Percentiles rank a stretch among this genome's conserved stretches.
These are phyloP conservation scores for Caenorhabditis sp. DNA, from an alignment of 2,888 invertebrate species.

Conservation along the genomic window DNA sequence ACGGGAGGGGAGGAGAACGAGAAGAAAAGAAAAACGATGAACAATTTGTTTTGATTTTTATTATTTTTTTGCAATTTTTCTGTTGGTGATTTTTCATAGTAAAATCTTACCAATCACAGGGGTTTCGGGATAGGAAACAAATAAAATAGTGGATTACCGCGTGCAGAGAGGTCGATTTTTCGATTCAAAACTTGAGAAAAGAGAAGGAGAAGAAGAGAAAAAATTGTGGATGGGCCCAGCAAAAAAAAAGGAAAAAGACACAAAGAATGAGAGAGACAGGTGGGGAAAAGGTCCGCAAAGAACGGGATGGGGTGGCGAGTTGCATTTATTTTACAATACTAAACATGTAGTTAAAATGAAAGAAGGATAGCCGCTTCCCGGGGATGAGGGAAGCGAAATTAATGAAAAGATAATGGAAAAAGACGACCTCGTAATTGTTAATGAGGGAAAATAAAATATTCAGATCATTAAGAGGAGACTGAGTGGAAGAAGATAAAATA, in stretches of 20 bases:
- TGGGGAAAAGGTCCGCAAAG: not conserved
- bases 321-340: conserved; percentile 55
- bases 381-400: conserved; percentile 1
- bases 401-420: conserved; percentile 16
- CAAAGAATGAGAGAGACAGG: not conserved
- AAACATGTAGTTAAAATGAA: conserved; percentile 41
- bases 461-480: conserved; percentile 65
- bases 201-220: conserved; percentile 7
- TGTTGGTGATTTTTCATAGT: conserved; percentile 6
- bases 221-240: not conserved
- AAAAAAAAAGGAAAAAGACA: not conserved
- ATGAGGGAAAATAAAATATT: conserved; percentile 55
- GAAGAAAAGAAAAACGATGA: not conserved
- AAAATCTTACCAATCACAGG: conserved; percentile 18
- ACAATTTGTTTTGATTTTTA: conserved; percentile 8
- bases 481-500: conserved; percentile 53
- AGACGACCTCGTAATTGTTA: conserved; percentile 66
- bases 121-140: conserved; percentile 26
- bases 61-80: conserved; percentile 13
- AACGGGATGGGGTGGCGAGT: conserved; percentile 10
- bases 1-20: no score
- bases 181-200: conserved; percentile 33
- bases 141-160: conserved; percentile 43
- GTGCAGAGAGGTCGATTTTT: conserved; percentile 54
- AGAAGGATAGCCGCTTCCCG: conserved; percentile 9